Conservation (phyloP, 1,140 invertebrate species). For the Monomorium pharaonis region DNA sequence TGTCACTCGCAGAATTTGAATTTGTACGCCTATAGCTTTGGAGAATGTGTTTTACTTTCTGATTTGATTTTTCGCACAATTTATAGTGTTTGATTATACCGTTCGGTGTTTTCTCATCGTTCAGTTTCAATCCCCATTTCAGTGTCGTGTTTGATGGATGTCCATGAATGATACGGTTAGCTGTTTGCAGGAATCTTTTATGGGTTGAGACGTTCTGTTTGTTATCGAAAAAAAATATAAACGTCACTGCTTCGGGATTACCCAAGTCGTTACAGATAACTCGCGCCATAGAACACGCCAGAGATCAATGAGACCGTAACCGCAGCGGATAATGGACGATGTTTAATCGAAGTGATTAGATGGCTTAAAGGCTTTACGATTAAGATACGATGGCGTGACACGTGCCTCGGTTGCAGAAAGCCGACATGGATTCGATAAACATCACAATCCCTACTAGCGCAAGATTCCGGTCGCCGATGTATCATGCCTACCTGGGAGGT, state of each 20-base stretch:
- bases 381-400: constrained; percentile 16
- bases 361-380: constrained; percentile 28
- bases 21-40: neutral
- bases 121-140: neutral
- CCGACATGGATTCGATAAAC: constrained; percentile 54
- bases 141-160: neutral
- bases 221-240: constrained; percentile 21
- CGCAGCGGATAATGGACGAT: constrained; percentile 2
- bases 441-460: constrained; percentile 58
- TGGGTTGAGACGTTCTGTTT: neutral
- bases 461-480: constrained; percentile 25
- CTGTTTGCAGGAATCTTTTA: neutral
- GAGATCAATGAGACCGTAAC: constrained; percentile 15
- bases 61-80: neutral
- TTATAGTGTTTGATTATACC: neutral
- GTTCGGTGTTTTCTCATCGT: neutral
- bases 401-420: constrained; percentile 23
- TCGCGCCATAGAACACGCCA: neutral
- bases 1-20: neutral
- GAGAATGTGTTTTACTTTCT: neutral
- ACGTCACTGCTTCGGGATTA: neutral
- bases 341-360: constrained; percentile 32
- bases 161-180: neutral
- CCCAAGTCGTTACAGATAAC: neutral
- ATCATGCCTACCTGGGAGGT: neutral